Evolutionary conservation across 2,113 vertebrate genomes (phyloP), one percentile per base, ranked within the genome.

Genomic region (Amphilophus citrinellus): DNA sequence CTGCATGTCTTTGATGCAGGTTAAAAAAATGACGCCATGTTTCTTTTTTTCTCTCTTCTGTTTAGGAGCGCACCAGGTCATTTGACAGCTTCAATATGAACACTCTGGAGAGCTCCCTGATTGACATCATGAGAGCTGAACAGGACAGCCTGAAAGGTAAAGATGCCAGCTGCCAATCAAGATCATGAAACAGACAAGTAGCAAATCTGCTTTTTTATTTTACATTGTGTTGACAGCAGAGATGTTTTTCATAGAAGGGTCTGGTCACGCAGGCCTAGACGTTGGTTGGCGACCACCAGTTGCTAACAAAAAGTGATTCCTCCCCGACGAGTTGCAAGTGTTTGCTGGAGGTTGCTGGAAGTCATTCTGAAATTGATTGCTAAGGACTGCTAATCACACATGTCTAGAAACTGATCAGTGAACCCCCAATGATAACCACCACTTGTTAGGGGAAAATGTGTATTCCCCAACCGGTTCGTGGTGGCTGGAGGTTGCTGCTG

Each of bases 121-220:
- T 99, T 91, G 98, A 99, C 96, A 99, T 99, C 95, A 99, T 99
- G 98, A 97, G 98, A 95, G 98, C 98, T 35, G 98, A 99, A 96
- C 99, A 98, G 91, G 98, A 99, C 96, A 98, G 97, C 63, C 96
- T 99, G 94, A 99, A 99, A 99, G 98, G 98, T 99, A 96, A 95
- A 57, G 4, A 71, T 47, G 14, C 17, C 14, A 39, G 14, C 58
- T n/a, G 63, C 37, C 57, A 68, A 7, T 85, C 59, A 47, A 22
- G 6, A 76, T 35, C 71, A 44, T 17, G 11, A 83, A 80, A 87
- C 59, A 32, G 24, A 66, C 73, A 13, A 57, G 27, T 5, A 76
- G 30, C 14, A 61, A 6, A 5, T 9, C 24, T 66, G 2, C n/a
- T 60, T 2, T 35, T 14, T 50, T 30, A 24, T 75, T 61, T 76